phyloP scores from a whole-genome alignment of 2,113 vertebrate species.

The Alosa alosa region DNA sequence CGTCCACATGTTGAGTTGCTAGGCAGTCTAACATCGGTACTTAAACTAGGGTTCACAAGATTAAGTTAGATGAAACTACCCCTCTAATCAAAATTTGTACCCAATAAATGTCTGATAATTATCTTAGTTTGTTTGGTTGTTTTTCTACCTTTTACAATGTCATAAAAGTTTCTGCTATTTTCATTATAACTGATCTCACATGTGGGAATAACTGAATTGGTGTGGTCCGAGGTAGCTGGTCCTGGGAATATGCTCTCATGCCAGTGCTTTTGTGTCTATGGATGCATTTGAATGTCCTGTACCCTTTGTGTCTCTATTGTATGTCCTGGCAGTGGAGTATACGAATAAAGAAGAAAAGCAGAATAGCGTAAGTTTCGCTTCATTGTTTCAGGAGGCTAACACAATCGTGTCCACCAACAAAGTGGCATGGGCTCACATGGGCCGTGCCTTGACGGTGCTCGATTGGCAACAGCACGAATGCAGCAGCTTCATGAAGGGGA shows the following conservation, averaged over 20 bases:
- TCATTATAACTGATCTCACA: background rate
- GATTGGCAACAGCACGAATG: constrained; percentile 78
- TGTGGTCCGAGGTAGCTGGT: too few species aligned
- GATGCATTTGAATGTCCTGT: too few species aligned
- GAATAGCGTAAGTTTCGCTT: too few species aligned
- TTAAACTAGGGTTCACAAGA: background rate
- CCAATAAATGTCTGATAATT: background rate
- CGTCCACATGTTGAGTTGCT: background rate
- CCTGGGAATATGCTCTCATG: too few species aligned
- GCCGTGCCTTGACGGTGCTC: constrained; percentile 64
- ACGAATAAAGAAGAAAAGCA: too few species aligned
- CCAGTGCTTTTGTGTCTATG: too few species aligned
- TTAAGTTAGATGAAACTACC: background rate
- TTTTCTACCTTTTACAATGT: background rate
- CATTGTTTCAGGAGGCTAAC: constrained; percentile 64
- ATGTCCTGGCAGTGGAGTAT: too few species aligned
- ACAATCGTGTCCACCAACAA: constrained; percentile 73
- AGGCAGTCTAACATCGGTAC: background rate
- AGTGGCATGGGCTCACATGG: constrained; percentile 82
- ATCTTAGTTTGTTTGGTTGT: background rate
- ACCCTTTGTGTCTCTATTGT: too few species aligned
- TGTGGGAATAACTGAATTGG: too few species aligned
- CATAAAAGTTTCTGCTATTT: background rate
- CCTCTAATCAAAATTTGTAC: background rate
- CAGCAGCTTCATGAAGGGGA: constrained; percentile 65